phyloP scores from a whole-genome alignment of 2,113 vertebrate genomes.

The Acrocephalus kingi region DNA sequence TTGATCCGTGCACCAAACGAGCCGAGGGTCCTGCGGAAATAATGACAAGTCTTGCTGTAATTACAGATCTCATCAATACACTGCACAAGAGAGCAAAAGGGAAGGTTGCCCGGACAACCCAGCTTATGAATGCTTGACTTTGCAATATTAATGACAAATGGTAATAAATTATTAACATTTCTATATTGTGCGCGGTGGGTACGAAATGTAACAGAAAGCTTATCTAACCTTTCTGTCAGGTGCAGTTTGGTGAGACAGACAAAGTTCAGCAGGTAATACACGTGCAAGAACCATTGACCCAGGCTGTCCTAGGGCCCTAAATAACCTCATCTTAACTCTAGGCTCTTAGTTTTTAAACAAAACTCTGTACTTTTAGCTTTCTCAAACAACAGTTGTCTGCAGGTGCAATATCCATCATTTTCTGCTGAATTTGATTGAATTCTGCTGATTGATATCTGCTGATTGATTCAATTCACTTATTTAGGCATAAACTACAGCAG shows the following conservation, averaged over 20 bases:
- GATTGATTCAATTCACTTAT: background rate
- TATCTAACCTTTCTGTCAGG: background rate
- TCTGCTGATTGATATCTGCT: background rate
- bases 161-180: slow-evolving; percentile 43
- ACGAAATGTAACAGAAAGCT: background rate
- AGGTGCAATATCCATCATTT: background rate
- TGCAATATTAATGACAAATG: slow-evolving; percentile 34
- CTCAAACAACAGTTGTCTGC: background rate
- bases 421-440: background rate
- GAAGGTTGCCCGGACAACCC: slow-evolving; percentile 11
- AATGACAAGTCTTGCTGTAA: background rate
- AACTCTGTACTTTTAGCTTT: background rate
- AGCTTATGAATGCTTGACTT: background rate
- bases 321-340: background rate
- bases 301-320: background rate
- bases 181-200: background rate
- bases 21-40: background rate
- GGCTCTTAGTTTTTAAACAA: background rate
- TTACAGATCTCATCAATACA: background rate
- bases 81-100: background rate
- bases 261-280: background rate
- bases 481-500: background rate
- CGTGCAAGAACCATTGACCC: background rate
- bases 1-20: background rate
- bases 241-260: background rate